Base-by-base conservation (phyloP, 2,113 vertebrate species). In the Triplophysa dalaica region DNA sequence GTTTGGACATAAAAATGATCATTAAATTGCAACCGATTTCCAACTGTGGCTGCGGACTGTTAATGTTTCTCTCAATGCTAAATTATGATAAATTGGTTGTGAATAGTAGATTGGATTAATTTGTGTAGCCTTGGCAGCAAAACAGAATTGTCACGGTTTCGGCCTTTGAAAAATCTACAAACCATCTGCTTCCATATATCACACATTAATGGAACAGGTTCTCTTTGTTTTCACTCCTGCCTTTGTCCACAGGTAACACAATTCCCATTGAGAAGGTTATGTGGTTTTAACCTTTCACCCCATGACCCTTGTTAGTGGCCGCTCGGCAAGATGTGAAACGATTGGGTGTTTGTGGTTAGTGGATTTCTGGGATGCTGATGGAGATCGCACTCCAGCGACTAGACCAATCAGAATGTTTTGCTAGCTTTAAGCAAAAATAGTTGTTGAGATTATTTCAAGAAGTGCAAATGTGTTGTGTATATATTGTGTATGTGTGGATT, bases 201-300 rank as follows among this genome's bases (percentile, higher is more conserved):
- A 13, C 33, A 52, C 68, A 65, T 21, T 45, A 6, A 33, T 54
- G 70, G 61, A 19, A 75, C n/a, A 64, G 21, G 63, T 22, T 56
- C 52, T 21, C 10, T 45, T 48, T 75, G 24, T 81, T 70, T 66
- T 58, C 67, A 22, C 13, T 50, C 72, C 52, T 14, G 3, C 8
- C 64, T 12, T 67, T 33, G 56, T 78, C 72, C 80, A 60, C 85
- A 85, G 77, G 91, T 90, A 93, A 92, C 87, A 69, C 70, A 90
- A 92, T 89, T 90, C 88, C 88, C 64, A 85, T 87, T 86, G 84
- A 90, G 89, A 85, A 91, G 87, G 86, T 85, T 81, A 78, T 91
- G 92, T 93, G 82, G 88, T 83, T 91, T 91, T 93, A 93, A 91
- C 91, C 91, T 88, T 75, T 87, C 84, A 89, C 87, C 85, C 64